phyloP scores from a whole-genome alignment of 2,113 vertebrate genomes.

The Tyrannus savana region DNA sequence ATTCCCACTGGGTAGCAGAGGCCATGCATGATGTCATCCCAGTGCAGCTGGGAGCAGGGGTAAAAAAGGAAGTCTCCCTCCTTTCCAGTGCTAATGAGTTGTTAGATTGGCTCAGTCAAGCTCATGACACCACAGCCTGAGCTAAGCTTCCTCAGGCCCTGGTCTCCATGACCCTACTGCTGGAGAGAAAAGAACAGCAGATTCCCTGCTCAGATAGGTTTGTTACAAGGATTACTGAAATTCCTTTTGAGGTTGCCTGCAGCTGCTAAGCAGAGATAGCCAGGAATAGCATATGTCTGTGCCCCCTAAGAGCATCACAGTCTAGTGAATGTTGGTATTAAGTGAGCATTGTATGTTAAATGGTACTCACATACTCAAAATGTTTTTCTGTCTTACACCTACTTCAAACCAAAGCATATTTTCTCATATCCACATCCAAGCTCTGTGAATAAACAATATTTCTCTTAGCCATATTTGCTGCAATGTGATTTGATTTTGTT shows the following conservation, averaged over 20 bases:
- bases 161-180: neutral
- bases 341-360: neutral
- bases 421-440: neutral
- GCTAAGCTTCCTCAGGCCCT: neutral
- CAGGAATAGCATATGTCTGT: neutral
- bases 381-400: neutral
- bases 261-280: conserved; percentile 31
- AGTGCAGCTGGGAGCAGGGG: neutral
- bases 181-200: neutral
- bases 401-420: neutral
- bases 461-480: neutral
- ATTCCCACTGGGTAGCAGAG: neutral
- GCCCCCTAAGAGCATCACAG: neutral
- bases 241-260: conserved; percentile 5
- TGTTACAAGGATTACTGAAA: neutral
- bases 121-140: neutral
- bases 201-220: neutral
- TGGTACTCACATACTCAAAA: neutral
- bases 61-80: neutral
- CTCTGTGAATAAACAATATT: conserved; percentile 20
- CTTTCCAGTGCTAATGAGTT: neutral
- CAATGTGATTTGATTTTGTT: neutral
- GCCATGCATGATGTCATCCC: neutral
- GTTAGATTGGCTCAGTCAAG: neutral
- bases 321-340: neutral